These are phyloP conservation scores for Antheraea mylitta DNA, from an alignment of 1,140 invertebrate species.

Conservation along the genomic window DNA sequence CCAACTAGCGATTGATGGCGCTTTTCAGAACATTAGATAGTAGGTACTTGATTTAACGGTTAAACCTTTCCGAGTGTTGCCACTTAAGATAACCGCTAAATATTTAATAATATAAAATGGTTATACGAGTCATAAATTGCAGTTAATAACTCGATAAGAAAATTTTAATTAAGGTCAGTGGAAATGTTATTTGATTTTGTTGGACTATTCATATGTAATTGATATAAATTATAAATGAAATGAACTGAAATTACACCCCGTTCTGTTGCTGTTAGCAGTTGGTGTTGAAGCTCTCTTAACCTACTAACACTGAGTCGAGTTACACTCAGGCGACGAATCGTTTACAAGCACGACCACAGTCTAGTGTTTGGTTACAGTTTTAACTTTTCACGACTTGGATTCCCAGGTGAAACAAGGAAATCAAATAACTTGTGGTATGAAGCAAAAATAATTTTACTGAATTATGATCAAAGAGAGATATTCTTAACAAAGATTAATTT, in stretches of 20 bases:
- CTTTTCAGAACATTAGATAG: slow-evolving; percentile 14
- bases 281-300: slow-evolving; percentile 18
- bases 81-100: slow-evolving; percentile 9
- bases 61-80: slow-evolving; percentile 16
- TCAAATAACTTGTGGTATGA: neutral
- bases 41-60: neutral
- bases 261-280: neutral
- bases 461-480: too few relatives aligned
- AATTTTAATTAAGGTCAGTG: too few relatives aligned
- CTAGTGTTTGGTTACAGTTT: slow-evolving; percentile 25
- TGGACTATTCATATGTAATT: neutral
- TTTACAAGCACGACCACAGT: slow-evolving; percentile 26
- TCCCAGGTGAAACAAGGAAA: neutral
- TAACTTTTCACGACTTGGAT: neutral
- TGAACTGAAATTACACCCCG: neutral
- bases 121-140: too few relatives aligned
- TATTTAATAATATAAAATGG: too few relatives aligned
- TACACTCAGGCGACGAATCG: slow-evolving; percentile 35
- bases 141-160: too few relatives aligned
- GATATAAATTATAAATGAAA: slow-evolving; percentile 9
- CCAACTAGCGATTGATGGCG: slow-evolving; percentile 19
- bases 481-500: too few relatives aligned
- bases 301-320: slow-evolving; percentile 31
- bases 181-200: neutral
- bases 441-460: too few relatives aligned